Base-by-base conservation (phyloP, 2,113 vertebrate species). In the Gracilinanus agilis region DNA sequence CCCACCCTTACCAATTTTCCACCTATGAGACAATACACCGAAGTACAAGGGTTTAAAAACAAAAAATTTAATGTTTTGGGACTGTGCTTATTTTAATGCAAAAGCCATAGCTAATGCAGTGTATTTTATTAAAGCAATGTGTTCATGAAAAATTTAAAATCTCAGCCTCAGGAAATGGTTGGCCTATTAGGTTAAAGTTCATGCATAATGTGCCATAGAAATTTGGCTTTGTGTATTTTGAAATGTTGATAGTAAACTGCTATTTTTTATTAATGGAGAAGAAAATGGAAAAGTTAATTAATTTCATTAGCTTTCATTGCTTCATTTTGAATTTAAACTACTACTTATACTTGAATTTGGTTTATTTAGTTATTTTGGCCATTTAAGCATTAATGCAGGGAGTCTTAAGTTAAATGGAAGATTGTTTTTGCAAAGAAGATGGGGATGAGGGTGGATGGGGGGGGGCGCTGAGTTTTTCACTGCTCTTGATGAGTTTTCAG, bases 21-120 rank as follows among this genome's bases (percentile, higher is more conserved):
- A n/a, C n/a, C n/a, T n/a, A n/a, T n/a, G n/a, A n/a, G n/a, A n/a
- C n/a, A n/a, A n/a, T n/a, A n/a, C n/a, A n/a, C n/a, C n/a, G n/a
- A n/a, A n/a, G n/a, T n/a, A n/a, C n/a, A n/a, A n/a, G n/a, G n/a
- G n/a, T n/a, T n/a, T n/a, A n/a, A n/a, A n/a, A n/a, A n/a, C n/a
- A n/a, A n/a, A 98, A 98, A 98, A 96, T 98, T 98, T 97, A 97
- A 98, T 98, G 94, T 95, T 94, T 96, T 96, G 56, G 98, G 96
- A 93, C 91, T 94, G 90, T 95, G 96, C 94, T 98, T 97, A 95
- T 98, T 98, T 98, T 98, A 98, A 98, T 98, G 98, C 96, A 97
- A 95, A 97, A 98, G 96, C 98, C 98, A 96, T 97, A 98, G 98
- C 92, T 96, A 97, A 98, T 97, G 95, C 93, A 96, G 98, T 93